These are phyloP conservation scores for Scaptomyza hsui DNA, from an alignment of 1,140 invertebrate genomes.

Conservation along the genomic window DNA sequence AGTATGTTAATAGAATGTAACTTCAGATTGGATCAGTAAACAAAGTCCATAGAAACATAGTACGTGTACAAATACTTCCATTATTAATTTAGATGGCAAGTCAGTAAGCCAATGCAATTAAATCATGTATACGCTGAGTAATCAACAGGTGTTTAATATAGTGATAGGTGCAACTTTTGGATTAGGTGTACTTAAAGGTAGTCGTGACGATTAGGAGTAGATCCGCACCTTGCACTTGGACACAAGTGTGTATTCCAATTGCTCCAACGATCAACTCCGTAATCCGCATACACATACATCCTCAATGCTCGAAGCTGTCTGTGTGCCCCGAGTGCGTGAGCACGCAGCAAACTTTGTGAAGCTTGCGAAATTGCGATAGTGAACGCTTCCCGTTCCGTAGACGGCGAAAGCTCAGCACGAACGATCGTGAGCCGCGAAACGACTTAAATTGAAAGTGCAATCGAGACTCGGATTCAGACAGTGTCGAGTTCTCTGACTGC, in stretches of 20 bases:
- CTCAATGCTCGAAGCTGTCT: constrained; percentile 2
- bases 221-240: constrained; percentile 12
- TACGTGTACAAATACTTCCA: neutral
- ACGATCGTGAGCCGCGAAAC: constrained; percentile 63
- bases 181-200: neutral
- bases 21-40: neutral
- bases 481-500: constrained; percentile 64
- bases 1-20: too few relatives aligned
- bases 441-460: constrained; percentile 75
- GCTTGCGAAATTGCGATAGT: neutral
- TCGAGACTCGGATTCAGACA: constrained; percentile 66
- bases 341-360: constrained; percentile 2
- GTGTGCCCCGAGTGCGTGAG: neutral
- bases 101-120: neutral
- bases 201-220: constrained; percentile 13
- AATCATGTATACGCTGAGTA: constrained; percentile 5
- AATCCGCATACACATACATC: constrained; percentile 4
- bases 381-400: constrained; percentile 1
- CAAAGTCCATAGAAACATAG: neutral
- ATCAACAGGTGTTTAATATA: constrained; percentile 12
- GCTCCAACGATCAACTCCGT: constrained; percentile 1
- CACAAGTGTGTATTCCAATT: neutral
- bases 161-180: constrained; percentile 3
- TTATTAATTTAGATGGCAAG: neutral
- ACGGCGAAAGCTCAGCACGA: constrained; percentile 29